These are phyloP conservation scores for Phocoena phocoena DNA, from an alignment of 2,113 vertebrate species.

Conservation along the genomic window DNA sequence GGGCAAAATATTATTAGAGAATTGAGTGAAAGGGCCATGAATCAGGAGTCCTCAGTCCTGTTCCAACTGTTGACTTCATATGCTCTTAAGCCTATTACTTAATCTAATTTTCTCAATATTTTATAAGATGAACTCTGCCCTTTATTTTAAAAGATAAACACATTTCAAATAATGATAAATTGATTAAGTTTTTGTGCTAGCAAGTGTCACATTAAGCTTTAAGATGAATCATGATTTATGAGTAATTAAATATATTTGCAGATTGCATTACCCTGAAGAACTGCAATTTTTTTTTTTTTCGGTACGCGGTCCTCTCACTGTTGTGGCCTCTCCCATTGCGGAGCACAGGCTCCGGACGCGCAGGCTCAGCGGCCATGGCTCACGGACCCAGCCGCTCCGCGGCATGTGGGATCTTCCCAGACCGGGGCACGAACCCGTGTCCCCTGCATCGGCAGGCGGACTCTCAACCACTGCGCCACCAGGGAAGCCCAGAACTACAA, in stretches of 20 bases:
- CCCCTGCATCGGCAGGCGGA: too few species aligned
- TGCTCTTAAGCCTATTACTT: conserved; percentile 39
- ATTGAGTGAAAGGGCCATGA: neutral
- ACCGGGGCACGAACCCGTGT: too few species aligned
- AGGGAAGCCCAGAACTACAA: neutral
- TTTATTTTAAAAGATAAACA: conserved; percentile 51
- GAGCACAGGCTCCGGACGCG: too few species aligned
- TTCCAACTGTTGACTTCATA: conserved; percentile 54
- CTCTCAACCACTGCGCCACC: too few species aligned
- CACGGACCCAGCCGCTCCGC: too few species aligned
- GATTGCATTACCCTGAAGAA: neutral
- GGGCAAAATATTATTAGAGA: neutral
- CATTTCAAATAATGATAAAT: conserved; percentile 49
- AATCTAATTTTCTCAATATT: conserved; percentile 32
- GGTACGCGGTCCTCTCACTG: too few species aligned
- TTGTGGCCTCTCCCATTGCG: too few species aligned
- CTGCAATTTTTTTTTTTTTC: neutral
- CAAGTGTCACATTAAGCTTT: conserved; percentile 53
- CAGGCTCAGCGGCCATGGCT: too few species aligned
- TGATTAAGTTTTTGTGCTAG: conserved; percentile 31
- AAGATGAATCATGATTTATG: conserved; percentile 7
- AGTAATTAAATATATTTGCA: conserved; percentile 48
- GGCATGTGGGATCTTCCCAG: too few species aligned
- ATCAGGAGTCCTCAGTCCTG: neutral
- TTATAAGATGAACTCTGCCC: conserved; percentile 34